A percentile compares a stretch with the other conserved stretches of the same genome.
Conservation (phyloP, 2,888 invertebrate species). For the Polydesmus complanatus region DNA sequence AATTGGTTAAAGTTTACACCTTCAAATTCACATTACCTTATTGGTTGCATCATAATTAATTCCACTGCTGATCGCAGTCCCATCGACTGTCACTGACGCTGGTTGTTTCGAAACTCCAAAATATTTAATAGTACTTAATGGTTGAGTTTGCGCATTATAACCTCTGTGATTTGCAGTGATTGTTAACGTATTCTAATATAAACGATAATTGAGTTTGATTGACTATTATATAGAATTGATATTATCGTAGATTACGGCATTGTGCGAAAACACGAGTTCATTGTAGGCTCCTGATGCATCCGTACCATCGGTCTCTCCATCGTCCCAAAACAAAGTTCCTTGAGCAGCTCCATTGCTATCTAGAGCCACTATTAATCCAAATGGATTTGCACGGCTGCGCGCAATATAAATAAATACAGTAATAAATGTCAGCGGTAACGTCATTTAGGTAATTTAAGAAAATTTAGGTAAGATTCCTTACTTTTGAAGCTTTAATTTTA, state of each 20-base stretch:
- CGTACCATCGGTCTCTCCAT: conserved; percentile 17
- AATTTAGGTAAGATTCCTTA: no score
- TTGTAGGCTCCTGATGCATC: conserved; percentile 4
- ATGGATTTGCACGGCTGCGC: conserved; percentile 17
- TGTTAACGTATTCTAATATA: background rate
- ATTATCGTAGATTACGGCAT: background rate
- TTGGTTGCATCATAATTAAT: background rate
- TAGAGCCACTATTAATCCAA: conserved; percentile 21
- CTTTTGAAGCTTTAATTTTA: no score
- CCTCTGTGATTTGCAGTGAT: background rate
- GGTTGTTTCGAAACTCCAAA: background rate
- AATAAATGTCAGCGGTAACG: background rate
- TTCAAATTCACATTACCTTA: no score
- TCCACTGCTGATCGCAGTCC: background rate
- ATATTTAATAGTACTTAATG: conserved; percentile 5
- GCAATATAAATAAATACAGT: background rate
- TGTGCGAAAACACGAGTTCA: background rate
- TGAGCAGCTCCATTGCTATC: conserved; percentile 18
- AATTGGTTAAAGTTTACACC: background rate
- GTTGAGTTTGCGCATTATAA: background rate
- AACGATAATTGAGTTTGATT: background rate
- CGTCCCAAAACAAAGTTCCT: conserved; percentile 22
- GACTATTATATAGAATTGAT: no score
- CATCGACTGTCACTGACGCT: conserved; percentile 7
- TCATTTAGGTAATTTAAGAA: background rate